Evolutionary conservation across 2,797 vertebrate genomes (phyloP).

Genomic region (Sibirionetta formosa): DNA sequence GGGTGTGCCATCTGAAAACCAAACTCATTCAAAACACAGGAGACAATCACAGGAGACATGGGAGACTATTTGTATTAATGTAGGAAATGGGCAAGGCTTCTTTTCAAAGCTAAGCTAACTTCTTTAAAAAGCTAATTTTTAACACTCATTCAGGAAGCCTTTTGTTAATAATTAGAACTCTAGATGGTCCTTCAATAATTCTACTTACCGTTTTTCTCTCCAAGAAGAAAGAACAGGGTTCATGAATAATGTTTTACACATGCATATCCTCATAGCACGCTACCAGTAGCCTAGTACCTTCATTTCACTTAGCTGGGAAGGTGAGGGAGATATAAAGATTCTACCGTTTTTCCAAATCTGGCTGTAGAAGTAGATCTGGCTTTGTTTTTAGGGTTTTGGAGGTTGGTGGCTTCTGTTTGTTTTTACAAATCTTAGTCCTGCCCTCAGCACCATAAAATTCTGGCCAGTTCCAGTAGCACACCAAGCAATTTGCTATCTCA

Average conservation of each 20-base stretch:
- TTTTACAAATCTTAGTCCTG: background rate
- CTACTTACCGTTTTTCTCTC: background rate
- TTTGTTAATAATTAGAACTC: conserved; percentile 7
- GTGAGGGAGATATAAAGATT: background rate
- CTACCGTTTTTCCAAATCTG: background rate
- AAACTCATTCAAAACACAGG: background rate
- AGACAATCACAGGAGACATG: background rate
- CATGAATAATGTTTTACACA: background rate
- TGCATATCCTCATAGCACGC: accelerated
- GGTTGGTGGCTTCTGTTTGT: background rate
- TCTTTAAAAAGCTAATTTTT: background rate
- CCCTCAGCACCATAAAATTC: background rate
- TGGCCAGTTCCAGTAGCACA: background rate
- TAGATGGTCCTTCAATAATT: background rate
- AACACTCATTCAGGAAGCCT: background rate
- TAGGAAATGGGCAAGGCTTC: conserved; percentile 58
- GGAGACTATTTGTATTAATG: background rate
- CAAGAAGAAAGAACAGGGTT: background rate
- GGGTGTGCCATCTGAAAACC: background rate
- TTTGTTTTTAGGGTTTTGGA: background rate
- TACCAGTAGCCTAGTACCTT: background rate
- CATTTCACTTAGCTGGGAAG: background rate
- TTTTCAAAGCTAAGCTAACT: background rate
- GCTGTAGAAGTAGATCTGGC: background rate
- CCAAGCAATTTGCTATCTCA: background rate